phyloP scores from a whole-genome alignment of 2,888 invertebrate genomes.

The Drosophila macrospina region DNA sequence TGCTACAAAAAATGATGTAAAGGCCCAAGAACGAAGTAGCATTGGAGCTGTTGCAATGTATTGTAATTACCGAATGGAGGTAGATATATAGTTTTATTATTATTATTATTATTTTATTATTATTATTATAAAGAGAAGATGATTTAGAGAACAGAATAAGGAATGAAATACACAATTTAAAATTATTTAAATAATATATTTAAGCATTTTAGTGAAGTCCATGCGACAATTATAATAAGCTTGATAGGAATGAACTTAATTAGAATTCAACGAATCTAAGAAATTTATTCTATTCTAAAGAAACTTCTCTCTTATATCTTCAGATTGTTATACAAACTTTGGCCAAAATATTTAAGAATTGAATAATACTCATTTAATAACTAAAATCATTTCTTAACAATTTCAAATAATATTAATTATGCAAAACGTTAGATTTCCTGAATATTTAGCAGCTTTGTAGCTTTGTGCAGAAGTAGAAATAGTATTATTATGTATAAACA shows the following conservation, averaged over 20 bases:
- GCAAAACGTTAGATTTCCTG: constrained; percentile 9
- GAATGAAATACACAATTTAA: background rate
- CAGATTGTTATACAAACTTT: background rate
- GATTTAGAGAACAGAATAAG: background rate
- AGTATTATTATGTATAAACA: background rate
- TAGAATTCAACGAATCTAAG: no score
- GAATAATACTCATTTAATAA: background rate
- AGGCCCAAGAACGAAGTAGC: background rate
- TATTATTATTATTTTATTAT: background rate
- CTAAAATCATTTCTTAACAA: background rate
- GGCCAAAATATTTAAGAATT: background rate
- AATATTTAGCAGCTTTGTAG: background rate
- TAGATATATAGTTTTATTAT: background rate
- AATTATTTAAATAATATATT: background rate
- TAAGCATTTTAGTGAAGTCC: no score
- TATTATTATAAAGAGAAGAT: background rate
- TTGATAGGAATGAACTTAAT: no score
- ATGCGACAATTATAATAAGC: no score
- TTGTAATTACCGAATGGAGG: no score
- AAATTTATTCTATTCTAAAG: background rate
- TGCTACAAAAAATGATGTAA: constrained; percentile 32
- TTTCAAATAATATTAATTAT: background rate
- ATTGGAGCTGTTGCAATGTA: background rate
- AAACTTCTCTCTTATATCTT: background rate
- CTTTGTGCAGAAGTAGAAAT: no score